Evolutionary conservation across 2,113 vertebrate genomes (phyloP).

Genomic region (Megaptera novaeangliae): DNA sequence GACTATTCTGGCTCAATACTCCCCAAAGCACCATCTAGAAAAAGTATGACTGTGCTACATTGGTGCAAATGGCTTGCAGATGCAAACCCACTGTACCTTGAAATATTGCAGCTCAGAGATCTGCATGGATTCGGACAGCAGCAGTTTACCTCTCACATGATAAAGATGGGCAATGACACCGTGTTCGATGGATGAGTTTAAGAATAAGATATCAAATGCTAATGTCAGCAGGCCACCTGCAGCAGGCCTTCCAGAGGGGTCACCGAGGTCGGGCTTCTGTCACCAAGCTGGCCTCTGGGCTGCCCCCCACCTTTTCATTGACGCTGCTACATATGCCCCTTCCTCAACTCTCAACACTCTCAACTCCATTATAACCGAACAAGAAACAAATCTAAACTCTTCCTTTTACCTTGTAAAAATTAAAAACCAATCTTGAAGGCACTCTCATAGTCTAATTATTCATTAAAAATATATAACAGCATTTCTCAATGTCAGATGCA

Average conservation of each 20-base stretch:
- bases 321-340: accelerated
- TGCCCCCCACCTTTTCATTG: not conserved
- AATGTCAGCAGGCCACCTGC: no score
- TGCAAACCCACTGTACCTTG: not conserved
- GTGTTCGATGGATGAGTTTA: not conserved
- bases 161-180: not conserved
- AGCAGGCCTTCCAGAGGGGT: not conserved
- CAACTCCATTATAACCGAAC: not conserved
- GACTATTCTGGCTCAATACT: not conserved
- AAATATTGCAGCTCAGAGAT: not conserved
- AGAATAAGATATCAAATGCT: not conserved
- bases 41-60: not conserved
- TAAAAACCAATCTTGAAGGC: not conserved
- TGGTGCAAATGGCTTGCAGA: not conserved
- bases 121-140: not conserved
- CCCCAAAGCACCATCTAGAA: no score
- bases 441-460: not conserved
- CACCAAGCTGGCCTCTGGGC: not conserved
- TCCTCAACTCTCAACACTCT: not conserved
- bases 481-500: not conserved
- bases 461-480: not conserved
- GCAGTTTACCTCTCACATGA: not conserved
- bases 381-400: not conserved
- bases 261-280: not conserved
- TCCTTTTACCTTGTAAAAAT: not conserved